Base-by-base conservation (phyloP, 2,888 invertebrate genomes). In the Heliconius cydno region DNA sequence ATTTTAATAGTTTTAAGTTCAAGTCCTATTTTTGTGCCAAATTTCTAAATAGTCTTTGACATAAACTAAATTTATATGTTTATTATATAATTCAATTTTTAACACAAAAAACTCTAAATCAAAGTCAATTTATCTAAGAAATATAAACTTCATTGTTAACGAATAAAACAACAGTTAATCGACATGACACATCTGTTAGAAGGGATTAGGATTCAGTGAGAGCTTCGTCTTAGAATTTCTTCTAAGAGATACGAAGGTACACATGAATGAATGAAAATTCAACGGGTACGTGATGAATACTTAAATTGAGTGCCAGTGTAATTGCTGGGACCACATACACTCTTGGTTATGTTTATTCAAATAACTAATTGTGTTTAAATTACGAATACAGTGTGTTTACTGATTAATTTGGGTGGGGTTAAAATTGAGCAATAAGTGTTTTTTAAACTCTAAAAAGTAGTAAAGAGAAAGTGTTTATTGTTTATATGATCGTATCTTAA, bases 181-280 rank as follows among this genome's bases (percentile, higher is more conserved):
- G 57, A 73, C 73, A 70, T 79, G 79, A 79, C 79, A 79, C 79
- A 79, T 79, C 79, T 79, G 79, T 75, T 67, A 68, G 38, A 38
- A 13, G 10, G 63, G 79, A 79, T 79, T 79, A 75, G 68, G 67
- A 79, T 79, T 74, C 79, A 70, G 60, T 25, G 74, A 60, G 57
- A 41, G 68, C 46, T 3, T 28, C 73, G 60, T 46, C 67, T 74
- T 75, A 79, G 79, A 79, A 79, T 79, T 73, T 75, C 79, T 79
- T 78, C 78, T 74, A 67, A 78, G 74, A 70, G 63, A 63, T 68
- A 70, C 70, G 41, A 25, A 68, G 60, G 41, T 57, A 25, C 52
- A 34, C 76, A 78, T 78, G 74, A 74, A 81, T 79, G 75, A 71
- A 63, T 79, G 75, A 71, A 63, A 57, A 75, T 75, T 75, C 75